phyloP scores from a whole-genome alignment of 2,797 vertebrate genomes.

The Brachyrhaphis roseni region DNA sequence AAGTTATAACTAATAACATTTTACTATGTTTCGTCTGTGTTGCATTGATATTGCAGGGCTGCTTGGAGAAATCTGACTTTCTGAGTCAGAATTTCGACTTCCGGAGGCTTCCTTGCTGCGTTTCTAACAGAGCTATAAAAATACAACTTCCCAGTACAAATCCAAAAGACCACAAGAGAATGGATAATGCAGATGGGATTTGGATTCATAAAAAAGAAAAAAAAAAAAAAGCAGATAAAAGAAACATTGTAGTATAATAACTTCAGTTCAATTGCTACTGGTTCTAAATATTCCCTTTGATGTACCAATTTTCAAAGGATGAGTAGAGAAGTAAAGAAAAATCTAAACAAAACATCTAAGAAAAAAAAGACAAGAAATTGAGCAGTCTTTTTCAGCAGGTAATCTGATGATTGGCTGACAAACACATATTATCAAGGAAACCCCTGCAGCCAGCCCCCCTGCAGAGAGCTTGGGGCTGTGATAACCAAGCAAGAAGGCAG shows the following conservation, averaged over 20 bases:
- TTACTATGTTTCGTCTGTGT: background rate
- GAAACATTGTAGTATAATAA: slow-evolving; percentile 1
- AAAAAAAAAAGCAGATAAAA: background rate
- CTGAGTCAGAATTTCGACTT: background rate
- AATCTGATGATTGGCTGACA: slow-evolving; percentile 66
- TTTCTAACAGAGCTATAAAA: background rate
- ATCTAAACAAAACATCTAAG: slow-evolving; percentile 20
- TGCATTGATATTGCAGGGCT: background rate
- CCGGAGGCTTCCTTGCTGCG: background rate
- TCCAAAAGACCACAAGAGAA: background rate
- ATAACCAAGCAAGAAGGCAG: slow-evolving; percentile 51
- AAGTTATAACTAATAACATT: background rate
- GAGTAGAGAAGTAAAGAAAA: slow-evolving; percentile 43
- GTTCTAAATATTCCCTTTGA: slow-evolving; percentile 23
- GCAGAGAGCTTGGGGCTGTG: slow-evolving; percentile 52
- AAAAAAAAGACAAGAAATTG: slow-evolving; percentile 15
- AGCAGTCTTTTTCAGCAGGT: slow-evolving; percentile 52
- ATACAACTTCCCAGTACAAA: background rate
- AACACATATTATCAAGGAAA: slow-evolving; percentile 56
- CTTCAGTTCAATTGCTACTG: slow-evolving; percentile 19
- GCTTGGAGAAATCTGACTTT: background rate
- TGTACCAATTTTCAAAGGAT: slow-evolving; percentile 43
- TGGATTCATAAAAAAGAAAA: background rate
- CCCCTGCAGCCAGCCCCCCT: slow-evolving; percentile 79
- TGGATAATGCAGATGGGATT: background rate